Base-by-base conservation (phyloP, 2,797 vertebrate species). In the Anas bahamensis region DNA sequence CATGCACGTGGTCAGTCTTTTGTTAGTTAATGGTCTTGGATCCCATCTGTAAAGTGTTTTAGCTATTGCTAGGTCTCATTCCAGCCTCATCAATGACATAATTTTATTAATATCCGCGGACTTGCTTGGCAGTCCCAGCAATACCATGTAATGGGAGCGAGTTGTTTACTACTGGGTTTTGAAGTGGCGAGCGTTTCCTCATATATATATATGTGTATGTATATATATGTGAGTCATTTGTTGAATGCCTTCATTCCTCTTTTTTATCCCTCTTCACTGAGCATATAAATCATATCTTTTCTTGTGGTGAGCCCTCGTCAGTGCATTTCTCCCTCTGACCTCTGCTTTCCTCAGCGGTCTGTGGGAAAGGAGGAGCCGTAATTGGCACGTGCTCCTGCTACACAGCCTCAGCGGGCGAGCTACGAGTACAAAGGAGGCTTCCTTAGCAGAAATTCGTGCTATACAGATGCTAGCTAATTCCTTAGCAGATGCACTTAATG, bases 401-500 rank as follows among this genome's bases (percentile, higher is more conserved):
- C 59, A 50, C 70, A 56, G 13, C 31, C 39, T 39, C 53, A 0
- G 2, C 18, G 65, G 88, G 53, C 4, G 31, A 74, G 85, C 24
- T 81, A 64, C 1, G 15, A 93, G 76, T 61, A 78, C 64, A 37
- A 10, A 22, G 24, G 31, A 31, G 26, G 61, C 82, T 72, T 76
- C 86, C 77, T 73, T 28, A 88, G 69, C 75, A 91, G 75, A 60
- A 86, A 31, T 50, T 77, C 56, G 12, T 69, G 86, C 44, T 48
- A 1, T 70, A 11, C 60, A 93, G 84, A 93, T 72, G 72, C 50
- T 37, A 41, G 35, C 48, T 90, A 39, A 57, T 81, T 85, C 56
- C 60, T 90, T 87, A 86, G 83, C 87, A 96, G 87, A 86, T 81
- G 60, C 56, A 83, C 56, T 90, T 94, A 94, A 92, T 86, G 70